phyloP scores from a whole-genome alignment of 2,888 invertebrate species.

The Chrysomela aeneicollis region DNA sequence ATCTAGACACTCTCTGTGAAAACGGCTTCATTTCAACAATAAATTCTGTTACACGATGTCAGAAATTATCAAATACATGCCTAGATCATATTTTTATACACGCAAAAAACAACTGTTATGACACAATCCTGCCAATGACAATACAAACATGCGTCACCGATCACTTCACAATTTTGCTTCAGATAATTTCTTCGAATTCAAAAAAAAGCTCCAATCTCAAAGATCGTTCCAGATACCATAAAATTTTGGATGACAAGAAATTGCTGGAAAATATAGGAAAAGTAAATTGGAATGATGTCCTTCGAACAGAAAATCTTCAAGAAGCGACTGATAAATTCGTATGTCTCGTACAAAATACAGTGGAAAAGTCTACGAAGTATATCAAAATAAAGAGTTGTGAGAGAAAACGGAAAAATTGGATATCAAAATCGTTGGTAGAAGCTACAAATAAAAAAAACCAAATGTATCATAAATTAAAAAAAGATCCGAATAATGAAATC shows the following conservation, averaged over 20 bases:
- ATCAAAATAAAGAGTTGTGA: background rate
- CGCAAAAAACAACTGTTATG: slow-evolving; percentile 3
- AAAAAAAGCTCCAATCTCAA: background rate
- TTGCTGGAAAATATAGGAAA: slow-evolving; percentile 12
- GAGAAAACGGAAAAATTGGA: too few species aligned
- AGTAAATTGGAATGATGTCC: slow-evolving; percentile 6
- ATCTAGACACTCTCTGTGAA: slow-evolving; percentile 7
- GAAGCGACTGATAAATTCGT: slow-evolving; percentile 2
- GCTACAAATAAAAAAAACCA: too few species aligned
- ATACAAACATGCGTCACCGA: background rate
- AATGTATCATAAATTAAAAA: too few species aligned
- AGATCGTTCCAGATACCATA: background rate
- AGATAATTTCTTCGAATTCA: background rate
- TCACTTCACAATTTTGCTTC: slow-evolving; percentile 8
- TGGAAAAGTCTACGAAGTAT: slow-evolving; percentile 7
- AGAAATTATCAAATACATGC: slow-evolving; percentile 1
- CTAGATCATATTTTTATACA: slow-evolving; percentile 7
- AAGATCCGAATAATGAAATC: too few species aligned
- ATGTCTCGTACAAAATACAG: slow-evolving; percentile 1
- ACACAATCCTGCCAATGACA: background rate
- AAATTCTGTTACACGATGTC: slow-evolving; percentile 10
- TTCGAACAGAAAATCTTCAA: slow-evolving; percentile 5
- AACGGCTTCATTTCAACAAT: slow-evolving; percentile 8
- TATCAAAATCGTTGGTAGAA: too few species aligned
- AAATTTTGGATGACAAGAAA: slow-evolving; percentile 9